Base-by-base conservation (phyloP, 2,888 invertebrate genomes). In the Alcis repandata region DNA sequence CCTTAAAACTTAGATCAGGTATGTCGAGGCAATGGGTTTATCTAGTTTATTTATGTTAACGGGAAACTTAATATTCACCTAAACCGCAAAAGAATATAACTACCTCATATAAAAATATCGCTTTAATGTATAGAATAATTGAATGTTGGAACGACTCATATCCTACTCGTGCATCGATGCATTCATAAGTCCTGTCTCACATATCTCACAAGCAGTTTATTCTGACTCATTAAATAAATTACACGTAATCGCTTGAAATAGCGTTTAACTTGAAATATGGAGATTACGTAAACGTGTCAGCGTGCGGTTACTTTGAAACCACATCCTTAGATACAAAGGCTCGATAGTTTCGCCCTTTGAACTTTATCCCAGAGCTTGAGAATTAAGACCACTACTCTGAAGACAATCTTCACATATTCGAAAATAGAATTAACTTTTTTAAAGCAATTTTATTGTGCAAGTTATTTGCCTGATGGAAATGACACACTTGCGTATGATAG, bases 291-390 rank as follows among this genome's bases (percentile, higher is more conserved):
- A 79, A 75, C 73, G 74, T 75, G 75, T 73, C 75, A 76, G 78
- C 73, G 69, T 76, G 78, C 68, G 77, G 75, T 76, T 74, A 64
- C 74, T 73, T 78, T 76, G 72, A 74, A 79, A 73, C 77, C 73
- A 71, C 74, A 74, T 78, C 77, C 76, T 75, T 60, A 80, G 83
- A 84, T 81, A 76, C 77, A 79, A 82, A 83, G 77, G 73, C 76
- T 68, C 73, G 83, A 87, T 87, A 83, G 78, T 75, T 75, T 69
- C 78, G 83, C 83, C 85, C 88, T 88, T 83, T 88, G 86, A 87
- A 84, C 88, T 86, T 82, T 83, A 82, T 85, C 82, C 84, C 83
- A 84, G 82, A 83, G 73, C 79, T 67, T 70, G 63, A 65, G 74
- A 71, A 77, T 72, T 15, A 19, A 52, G 74, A 72, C 79, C 72